Conservation (phyloP, 1,140 invertebrate species). For the Hylaeus volcanicus region DNA sequence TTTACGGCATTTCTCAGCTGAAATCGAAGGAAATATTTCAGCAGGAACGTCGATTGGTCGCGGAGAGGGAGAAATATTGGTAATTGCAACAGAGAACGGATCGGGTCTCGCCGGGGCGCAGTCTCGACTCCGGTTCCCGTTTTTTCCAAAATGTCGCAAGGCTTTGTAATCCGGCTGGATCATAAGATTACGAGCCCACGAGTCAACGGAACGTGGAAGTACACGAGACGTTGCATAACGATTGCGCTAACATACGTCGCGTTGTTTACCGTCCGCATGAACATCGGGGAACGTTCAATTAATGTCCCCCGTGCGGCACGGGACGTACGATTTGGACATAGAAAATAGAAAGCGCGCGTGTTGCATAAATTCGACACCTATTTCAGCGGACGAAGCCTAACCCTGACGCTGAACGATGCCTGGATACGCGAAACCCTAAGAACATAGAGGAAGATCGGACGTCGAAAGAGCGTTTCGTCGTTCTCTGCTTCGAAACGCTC, state of each 20-base stretch:
- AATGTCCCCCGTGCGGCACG: constrained; percentile 35
- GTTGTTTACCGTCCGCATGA: constrained; percentile 52
- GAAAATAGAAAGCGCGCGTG: constrained; percentile 54
- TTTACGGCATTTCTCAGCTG: too few species aligned
- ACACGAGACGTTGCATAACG: constrained; percentile 47
- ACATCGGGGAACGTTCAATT: constrained; percentile 58
- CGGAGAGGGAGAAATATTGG: background rate
- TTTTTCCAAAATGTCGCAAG: constrained; percentile 30
- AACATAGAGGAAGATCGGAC: too few species aligned
- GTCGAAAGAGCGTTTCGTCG: too few species aligned
- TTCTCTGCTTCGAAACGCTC: too few species aligned
- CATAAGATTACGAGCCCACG: constrained; percentile 23
- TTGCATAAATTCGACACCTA: constrained; percentile 50
- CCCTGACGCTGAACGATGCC: background rate
- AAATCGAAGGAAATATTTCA: too few species aligned
- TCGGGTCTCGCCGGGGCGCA: background rate
- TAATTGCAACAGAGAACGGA: constrained; percentile 1
- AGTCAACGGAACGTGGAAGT: constrained; percentile 54
- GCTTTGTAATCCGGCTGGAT: constrained; percentile 32
- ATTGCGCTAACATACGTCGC: constrained; percentile 51
- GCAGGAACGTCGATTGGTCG: background rate
- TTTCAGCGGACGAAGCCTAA: background rate
- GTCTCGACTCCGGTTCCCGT: background rate
- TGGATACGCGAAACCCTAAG: too few species aligned
- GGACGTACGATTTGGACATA: constrained; percentile 45